Conservation (phyloP, 2,888 invertebrate species). For the Hypolimnas misippus region DNA sequence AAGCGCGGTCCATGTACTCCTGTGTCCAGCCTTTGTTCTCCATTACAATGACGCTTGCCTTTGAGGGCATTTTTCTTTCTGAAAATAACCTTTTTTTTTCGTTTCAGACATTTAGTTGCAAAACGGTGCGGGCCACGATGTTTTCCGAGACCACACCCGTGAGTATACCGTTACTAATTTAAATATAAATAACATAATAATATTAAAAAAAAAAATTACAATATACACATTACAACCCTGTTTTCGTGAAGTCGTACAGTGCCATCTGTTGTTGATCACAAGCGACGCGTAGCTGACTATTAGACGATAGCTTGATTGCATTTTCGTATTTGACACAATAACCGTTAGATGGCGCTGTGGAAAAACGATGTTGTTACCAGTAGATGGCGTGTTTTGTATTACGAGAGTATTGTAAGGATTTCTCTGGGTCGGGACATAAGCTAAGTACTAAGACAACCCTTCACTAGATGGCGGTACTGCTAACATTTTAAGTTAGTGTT, state of each 20-base stretch:
- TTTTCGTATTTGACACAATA: slow-evolving; percentile 10
- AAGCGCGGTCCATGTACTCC: slow-evolving; percentile 31
- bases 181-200: not conserved
- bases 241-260: slow-evolving; percentile 42
- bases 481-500: not conserved
- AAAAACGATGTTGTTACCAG: not conserved
- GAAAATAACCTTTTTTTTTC: slow-evolving; percentile 36
- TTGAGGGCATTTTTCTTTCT: slow-evolving; percentile 34
- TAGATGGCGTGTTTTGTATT: slow-evolving; percentile 33
- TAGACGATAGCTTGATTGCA: not conserved
- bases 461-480: slow-evolving; percentile 49
- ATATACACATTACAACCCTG: slow-evolving; percentile 58
- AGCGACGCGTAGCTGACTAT: not conserved
- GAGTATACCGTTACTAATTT: slow-evolving; percentile 55
- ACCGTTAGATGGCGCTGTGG: slow-evolving; percentile 45
- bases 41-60: slow-evolving; percentile 41
- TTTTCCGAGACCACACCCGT: slow-evolving; percentile 72
- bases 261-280: slow-evolving; percentile 62
- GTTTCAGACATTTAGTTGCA: slow-evolving; percentile 46
- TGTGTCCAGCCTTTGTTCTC: slow-evolving; percentile 43
- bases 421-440: not conserved
- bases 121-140: slow-evolving; percentile 55
- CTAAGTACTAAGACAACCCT: slow-evolving; percentile 52
- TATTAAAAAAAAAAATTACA: slow-evolving; percentile 17
- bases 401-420: slow-evolving; percentile 24